Conservation (phyloP, 2,888 invertebrate genomes). For the Homarus gammarus region DNA sequence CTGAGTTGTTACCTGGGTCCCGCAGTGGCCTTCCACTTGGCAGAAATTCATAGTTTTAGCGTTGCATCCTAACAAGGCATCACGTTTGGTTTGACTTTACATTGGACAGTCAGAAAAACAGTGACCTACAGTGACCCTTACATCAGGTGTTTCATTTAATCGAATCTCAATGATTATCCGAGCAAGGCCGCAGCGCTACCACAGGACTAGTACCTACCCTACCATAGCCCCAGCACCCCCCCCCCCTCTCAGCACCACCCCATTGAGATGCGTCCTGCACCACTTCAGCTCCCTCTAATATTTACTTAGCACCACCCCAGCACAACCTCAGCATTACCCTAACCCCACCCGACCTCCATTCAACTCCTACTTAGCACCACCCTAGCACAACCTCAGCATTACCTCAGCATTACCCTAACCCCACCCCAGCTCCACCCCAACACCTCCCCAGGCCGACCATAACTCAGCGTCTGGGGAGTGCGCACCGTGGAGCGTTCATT, state of each 20-base stretch:
- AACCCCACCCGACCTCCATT: background rate
- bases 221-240: background rate
- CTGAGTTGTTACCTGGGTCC: too few relatives aligned
- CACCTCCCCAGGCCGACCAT: background rate
- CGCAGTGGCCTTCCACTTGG: too few relatives aligned
- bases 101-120: too few relatives aligned
- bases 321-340: background rate
- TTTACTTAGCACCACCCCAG: background rate
- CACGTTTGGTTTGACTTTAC: too few relatives aligned
- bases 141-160: too few relatives aligned
- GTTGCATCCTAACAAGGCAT: too few relatives aligned
- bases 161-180: too few relatives aligned
- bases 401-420: background rate
- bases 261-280: too few relatives aligned
- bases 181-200: too few relatives aligned
- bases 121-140: too few relatives aligned
- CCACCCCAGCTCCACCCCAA: background rate
- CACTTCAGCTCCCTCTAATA: background rate
- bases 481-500: constrained; percentile 3
- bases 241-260: background rate
- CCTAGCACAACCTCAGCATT: background rate
- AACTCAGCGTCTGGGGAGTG: background rate
- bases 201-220: too few relatives aligned
- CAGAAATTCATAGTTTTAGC: too few relatives aligned
- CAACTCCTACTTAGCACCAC: background rate